Evolutionary conservation across 35 echinoderm and acorn worm species (phyloP).

Genomic region (Hemicentrotus pulcherrimus): DNA sequence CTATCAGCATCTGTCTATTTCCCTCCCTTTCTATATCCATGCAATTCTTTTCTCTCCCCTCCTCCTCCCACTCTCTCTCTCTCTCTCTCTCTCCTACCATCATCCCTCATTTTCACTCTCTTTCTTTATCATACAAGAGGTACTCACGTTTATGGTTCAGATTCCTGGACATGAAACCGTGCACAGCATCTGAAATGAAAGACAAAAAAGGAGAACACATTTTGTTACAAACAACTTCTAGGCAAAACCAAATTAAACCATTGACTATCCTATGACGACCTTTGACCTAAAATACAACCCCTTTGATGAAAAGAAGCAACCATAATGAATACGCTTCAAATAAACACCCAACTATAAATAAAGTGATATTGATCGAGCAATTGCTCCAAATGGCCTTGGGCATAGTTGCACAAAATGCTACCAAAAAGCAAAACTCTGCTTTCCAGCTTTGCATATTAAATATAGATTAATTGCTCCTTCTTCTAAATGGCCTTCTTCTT

Average conservation of each 20-base stretch:
- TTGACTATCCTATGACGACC: background rate
- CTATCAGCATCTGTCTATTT: too few relatives aligned
- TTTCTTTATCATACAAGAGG: background rate
- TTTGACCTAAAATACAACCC: background rate
- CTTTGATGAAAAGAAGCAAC: background rate
- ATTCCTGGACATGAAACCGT: background rate
- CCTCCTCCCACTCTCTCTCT: background rate
- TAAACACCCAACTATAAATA: background rate
- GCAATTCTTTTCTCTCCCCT: background rate
- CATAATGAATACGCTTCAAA: background rate
- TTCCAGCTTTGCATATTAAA: background rate
- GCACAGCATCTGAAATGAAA: background rate
- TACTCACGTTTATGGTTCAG: background rate
- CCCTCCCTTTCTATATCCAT: background rate
- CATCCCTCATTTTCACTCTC: background rate
- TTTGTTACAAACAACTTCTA: background rate
- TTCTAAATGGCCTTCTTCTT: background rate
- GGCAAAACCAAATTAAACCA: background rate
- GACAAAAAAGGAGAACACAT: background rate
- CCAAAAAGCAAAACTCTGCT: background rate
- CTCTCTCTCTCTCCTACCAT: background rate
- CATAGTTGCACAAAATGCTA: background rate
- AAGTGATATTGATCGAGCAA: background rate
- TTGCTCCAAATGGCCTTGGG: background rate
- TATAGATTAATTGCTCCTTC: background rate